Percentiles rank a stretch among this genome's conserved stretches.
These are phyloP conservation scores for Anabas testudineus DNA, from an alignment of 2,797 vertebrate species.

Conservation along the genomic window DNA sequence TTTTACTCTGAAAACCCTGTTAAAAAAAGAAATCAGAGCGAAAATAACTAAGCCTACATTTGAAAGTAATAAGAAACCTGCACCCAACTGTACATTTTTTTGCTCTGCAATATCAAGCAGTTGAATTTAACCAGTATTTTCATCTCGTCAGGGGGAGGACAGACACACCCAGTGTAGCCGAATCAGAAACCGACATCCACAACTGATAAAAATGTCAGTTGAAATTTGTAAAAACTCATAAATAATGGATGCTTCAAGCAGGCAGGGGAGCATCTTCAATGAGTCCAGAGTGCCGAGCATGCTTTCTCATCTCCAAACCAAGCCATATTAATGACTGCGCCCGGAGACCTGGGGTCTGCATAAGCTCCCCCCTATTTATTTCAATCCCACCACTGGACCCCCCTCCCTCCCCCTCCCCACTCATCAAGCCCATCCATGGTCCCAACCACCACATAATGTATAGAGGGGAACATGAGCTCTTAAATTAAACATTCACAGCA, in stretches of 20 bases:
- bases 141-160: conserved; percentile 19
- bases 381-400: conserved; percentile 30
- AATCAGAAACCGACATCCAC: conserved; percentile 66
- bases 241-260: conserved; percentile 75
- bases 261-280: conserved; percentile 80
- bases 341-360: conserved; percentile 71
- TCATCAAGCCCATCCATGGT: conserved; percentile 45
- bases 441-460: conserved; percentile 46
- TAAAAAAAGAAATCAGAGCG: conserved; percentile 10
- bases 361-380: conserved; percentile 22
- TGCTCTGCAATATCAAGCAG: conserved; percentile 5
- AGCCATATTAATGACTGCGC: conserved; percentile 78
- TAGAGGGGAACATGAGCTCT: conserved; percentile 63
- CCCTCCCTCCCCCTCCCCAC: conserved; percentile 6
- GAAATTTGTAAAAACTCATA: conserved; percentile 79
- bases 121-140: conserved; percentile 15
- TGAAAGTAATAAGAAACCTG: not conserved
- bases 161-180: conserved; percentile 41
- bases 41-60: too few species aligned
- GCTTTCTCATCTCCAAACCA: conserved; percentile 75
- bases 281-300: conserved; percentile 61
- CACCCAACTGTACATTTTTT: not conserved
- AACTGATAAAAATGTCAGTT: conserved; percentile 80
- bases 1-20: not conserved
- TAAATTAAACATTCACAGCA: conserved; percentile 77